Conservation (phyloP, 2,888 invertebrate species). For the Pseudoips prasinana region DNA sequence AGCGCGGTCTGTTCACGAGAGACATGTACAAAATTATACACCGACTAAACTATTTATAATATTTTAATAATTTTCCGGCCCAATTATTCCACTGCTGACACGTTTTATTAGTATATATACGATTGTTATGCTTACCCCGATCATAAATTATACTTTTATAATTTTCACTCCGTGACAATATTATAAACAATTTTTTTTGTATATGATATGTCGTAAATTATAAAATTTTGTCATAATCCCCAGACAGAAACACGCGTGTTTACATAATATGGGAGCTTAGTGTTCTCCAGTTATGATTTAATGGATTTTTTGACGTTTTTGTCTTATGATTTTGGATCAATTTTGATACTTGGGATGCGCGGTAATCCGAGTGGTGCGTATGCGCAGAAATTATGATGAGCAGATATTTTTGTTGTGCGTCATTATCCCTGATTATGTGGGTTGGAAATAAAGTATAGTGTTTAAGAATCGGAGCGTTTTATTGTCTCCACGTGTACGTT, state of each 20-base stretch:
- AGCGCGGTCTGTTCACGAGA: constrained; percentile 61
- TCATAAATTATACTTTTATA: constrained; percentile 66
- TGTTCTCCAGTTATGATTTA: constrained; percentile 34
- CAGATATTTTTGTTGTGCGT: constrained; percentile 15
- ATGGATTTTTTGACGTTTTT: constrained; percentile 35
- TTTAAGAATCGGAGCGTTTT: too few relatives aligned
- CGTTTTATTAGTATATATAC: constrained; percentile 64
- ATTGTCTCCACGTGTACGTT: too few relatives aligned
- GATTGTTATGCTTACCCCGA: constrained; percentile 58
- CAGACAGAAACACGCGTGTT: constrained; percentile 54
- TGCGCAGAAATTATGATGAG: constrained; percentile 14
- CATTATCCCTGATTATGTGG: constrained; percentile 13
- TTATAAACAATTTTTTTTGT: constrained; percentile 57
- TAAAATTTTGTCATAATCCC: constrained; percentile 49
- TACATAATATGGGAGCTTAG: constrained; percentile 46
- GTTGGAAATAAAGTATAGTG: constrained; percentile 7
- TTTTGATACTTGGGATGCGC: constrained; percentile 25
- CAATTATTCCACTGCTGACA: constrained; percentile 77
- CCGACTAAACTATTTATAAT: constrained; percentile 78
- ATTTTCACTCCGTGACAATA: constrained; percentile 53
- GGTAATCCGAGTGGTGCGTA: constrained; percentile 27
- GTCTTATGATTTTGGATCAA: constrained; percentile 34
- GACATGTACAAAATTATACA: constrained; percentile 72
- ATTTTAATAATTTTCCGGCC: constrained; percentile 77
- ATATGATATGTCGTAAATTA: constrained; percentile 35